Conservation (phyloP, 2,113 vertebrate genomes). For the Phasianus colchicus region DNA sequence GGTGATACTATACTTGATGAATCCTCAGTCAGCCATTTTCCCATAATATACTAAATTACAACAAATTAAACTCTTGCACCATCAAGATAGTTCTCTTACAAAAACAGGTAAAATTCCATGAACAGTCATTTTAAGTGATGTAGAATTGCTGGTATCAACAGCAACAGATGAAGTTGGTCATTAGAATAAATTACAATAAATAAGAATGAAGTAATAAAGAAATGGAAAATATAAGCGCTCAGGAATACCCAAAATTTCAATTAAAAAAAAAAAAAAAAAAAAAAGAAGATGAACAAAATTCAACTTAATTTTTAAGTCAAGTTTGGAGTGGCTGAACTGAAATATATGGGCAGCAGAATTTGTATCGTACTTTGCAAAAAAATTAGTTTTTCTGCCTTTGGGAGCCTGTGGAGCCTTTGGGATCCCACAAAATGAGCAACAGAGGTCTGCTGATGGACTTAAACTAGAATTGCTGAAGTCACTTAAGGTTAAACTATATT, state of each 20-base stretch:
- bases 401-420: neutral
- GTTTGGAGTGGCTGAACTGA: neutral
- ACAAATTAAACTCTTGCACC: neutral
- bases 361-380: neutral
- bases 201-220: neutral
- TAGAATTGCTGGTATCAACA: neutral
- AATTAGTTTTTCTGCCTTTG: neutral
- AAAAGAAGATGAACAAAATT: neutral
- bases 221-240: neutral
- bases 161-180: neutral
- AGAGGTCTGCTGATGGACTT: neutral
- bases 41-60: neutral
- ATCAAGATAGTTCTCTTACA: neutral
- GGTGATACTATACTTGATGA: neutral
- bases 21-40: neutral
- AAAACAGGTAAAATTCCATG: conserved; percentile 16
- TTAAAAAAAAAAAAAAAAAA: neutral
- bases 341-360: neutral
- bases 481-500: neutral
- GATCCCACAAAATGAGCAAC: neutral
- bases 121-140: conserved; percentile 11
- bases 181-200: neutral
- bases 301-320: neutral
- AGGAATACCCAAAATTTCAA: neutral
- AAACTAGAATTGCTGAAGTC: neutral